Evolutionary conservation across 2,113 vertebrate genomes (phyloP), one percentile per base, ranked within the genome.

Genomic region (Haemorhous mexicanus): DNA sequence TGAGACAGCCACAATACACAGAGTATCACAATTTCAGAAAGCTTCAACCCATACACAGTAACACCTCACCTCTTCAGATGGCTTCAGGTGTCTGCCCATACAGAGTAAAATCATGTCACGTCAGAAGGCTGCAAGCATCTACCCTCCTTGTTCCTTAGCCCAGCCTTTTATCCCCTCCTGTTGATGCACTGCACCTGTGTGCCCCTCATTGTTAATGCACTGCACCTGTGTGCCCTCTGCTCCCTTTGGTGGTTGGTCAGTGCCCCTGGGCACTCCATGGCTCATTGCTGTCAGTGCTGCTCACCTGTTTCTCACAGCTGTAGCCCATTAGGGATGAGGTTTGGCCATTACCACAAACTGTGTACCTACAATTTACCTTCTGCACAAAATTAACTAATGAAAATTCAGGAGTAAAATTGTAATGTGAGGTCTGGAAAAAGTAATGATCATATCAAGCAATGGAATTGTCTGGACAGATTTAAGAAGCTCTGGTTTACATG

Each of bases 1-100:
- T 26, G n/a, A 59, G 10, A 26, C 0, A 7, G 15, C 58, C 23
- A 16, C 1, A 2, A 59, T 2, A 59, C 22, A 59, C 56, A 35
- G 56, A 58, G n/a, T 1, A 11, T 16, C 22, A 35, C n/a, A 37
- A 59, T 17, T 17, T 26, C 58, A 59, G n/a, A 59, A 26, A 35
- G n/a, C n/a, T 35, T 16, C 23, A 59, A 35, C 23, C 15, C 23
- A 59, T 11, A 24, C n/a, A 59, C 15, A 37, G 10, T 35, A 26
- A 35, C 23, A 35, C 15, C 22, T 16, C 5, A 16, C 50, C 16
- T 10, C 50, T 18, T 18, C 50, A 53, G 16, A 52, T 17, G 13
- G 16, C 27, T 28, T 52, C 16, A 52, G 12, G 26, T 5, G 7
- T 50, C 26, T 27, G 26, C 26, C 9, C 26, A 50, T 50, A 50